Base-by-base conservation (phyloP, 2,797 vertebrate species). In the Austrolebias charrua region DNA sequence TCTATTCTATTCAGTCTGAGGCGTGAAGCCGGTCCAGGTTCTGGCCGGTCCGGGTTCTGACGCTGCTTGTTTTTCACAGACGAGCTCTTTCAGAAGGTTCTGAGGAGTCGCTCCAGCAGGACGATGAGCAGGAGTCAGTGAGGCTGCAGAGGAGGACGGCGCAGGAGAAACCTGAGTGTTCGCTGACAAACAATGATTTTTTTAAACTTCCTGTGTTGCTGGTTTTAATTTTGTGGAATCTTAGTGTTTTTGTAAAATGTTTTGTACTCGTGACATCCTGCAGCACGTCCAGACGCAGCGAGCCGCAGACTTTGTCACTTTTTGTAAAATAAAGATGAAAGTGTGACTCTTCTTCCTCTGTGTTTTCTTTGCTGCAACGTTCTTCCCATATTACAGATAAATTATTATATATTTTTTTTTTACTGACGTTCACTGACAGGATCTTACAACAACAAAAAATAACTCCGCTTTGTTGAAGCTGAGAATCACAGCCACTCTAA, bases 31-130 rank as follows among this genome's bases (percentile, higher is more conserved):
- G 7, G 35, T 46, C n/a, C n/a, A 16, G n/a, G 9, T 55, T 20
- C 16, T 1, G 2, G 9, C 53, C 12, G 10, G 43, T 28, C 16
- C 15, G 15, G 49, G 12, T 62, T 9, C 10, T 43, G 19, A 49
- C 12, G 20, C 16, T 42, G 5, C 43, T 12, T 60, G 11, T 40
- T 50, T 38, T 63, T 40, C 50, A 0, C 72, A 93, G 92, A 91
- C 12, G 87, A 91, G 7, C 83, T 93, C 40, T 93, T 93, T 75
- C 79, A 89, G 56, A 91, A 89, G 71, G 86, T 93, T 31, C 9
- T 89, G 62, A 79, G 57, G 50, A 93, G 91, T 53, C 89, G 79
- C 35, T 91, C 91, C 85, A 93, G 90, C 78, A 89, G 76, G 78
- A 88, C 70, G 14, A 86, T 92, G 68, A 75, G 31, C 51, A 66